A percentile compares a stretch with the other conserved stretches of the same genome.
phyloP scores from a whole-genome alignment of 2,797 vertebrate species.

The Danionella dracula region DNA sequence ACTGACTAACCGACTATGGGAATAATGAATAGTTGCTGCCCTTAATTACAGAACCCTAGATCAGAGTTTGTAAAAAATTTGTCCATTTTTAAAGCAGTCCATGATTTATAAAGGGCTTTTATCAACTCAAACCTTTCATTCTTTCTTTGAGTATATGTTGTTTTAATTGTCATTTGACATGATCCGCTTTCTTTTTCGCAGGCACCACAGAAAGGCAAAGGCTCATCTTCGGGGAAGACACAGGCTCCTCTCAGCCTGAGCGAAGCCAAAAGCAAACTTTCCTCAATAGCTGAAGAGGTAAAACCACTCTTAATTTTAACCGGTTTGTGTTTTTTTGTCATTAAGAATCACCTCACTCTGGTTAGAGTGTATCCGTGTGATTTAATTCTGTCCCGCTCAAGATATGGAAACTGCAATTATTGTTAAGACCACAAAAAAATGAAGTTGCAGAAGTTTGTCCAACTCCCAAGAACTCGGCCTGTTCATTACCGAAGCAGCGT shows the following conservation, averaged over 20 bases:
- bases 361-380: neutral
- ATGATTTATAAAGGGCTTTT: too few species aligned
- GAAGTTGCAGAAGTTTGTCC: constrained; percentile 12
- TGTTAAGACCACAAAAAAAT: constrained; percentile 29
- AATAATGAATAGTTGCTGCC: too few species aligned
- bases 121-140: too few species aligned
- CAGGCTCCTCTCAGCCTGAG: constrained; percentile 50
- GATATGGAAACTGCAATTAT: constrained; percentile 38
- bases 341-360: neutral
- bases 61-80: too few species aligned
- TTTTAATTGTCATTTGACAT: neutral
- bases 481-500: constrained; percentile 27
- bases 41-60: too few species aligned
- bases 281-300: constrained; percentile 66
- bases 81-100: too few species aligned
- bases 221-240: constrained; percentile 61
- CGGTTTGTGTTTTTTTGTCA: neutral
- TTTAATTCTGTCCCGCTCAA: constrained; percentile 29
- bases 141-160: too few species aligned
- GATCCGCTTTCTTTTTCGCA: constrained; percentile 41
- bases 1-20: too few species aligned
- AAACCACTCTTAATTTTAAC: too few species aligned
- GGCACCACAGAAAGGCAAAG: constrained; percentile 60
- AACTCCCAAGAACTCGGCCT: constrained; percentile 28
- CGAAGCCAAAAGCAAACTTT: constrained; percentile 70